Evolutionary conservation across 2,888 invertebrate genomes (phyloP), one percentile per base, ranked within the genome.

Genomic region (Troglohyphantes excavatus): DNA sequence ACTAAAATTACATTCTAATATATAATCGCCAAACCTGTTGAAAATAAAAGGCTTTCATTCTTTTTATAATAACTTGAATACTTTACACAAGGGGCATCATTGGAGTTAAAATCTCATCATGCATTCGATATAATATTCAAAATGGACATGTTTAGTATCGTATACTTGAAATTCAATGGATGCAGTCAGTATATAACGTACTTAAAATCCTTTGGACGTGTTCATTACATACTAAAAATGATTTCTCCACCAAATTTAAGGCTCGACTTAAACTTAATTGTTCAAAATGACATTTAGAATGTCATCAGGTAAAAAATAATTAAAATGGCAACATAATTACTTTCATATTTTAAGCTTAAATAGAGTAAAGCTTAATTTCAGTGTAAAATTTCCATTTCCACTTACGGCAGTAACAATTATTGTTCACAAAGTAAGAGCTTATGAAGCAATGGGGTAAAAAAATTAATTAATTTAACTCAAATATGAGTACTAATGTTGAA

Each of bases 361-460:
- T n/a, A n/a, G n/a, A n/a, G n/a, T n/a, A n/a, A 39, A 39, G 39
- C 39, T 39, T 39, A 39, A 39, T 11, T 7, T 11, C n/a, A 53
- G 17, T 17, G 53, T 17, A 53, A 53, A 13, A 53, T 53, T 53
- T n/a, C 9, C 53, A 53, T 2, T 53, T 5, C 1, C 53, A 53
- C 53, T 53, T 53, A 53, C n/a, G 13, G n/a, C n/a, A 17, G 53
- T 53, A 53, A n/a, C 17, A 53, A n/a, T 53, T 53, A 53, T 46
- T 72, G 26, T 53, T 72, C 26, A 72, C n/a, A 72, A 72, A 72
- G 43, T 72, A 46, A 72, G 72, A 72, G 72, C 72, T 72, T 72
- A 72, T n/a, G n/a, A 72, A 68, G 53, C 53, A n/a, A 53, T 53
- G 53, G 53, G 53, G 53, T 53, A 53, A 53, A 53, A 46, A n/a